phyloP scores from a whole-genome alignment of 1,140 invertebrate species.

The Camponotus vicinus region DNA sequence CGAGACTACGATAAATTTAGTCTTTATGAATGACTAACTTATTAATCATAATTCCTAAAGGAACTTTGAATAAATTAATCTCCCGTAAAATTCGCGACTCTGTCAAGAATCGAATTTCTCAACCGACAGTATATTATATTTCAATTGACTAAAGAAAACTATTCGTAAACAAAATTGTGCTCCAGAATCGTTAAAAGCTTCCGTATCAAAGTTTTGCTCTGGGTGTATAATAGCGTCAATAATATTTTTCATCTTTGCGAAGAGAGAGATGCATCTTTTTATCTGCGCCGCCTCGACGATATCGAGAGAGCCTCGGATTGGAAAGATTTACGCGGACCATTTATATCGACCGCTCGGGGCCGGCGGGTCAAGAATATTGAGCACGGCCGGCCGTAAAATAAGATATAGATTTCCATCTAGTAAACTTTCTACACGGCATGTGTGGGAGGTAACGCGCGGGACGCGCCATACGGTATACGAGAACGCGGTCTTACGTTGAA shows the following conservation, averaged over 20 bases:
- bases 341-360: slow-evolving; percentile 74
- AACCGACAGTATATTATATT: background rate
- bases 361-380: slow-evolving; percentile 78
- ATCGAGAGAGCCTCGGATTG: slow-evolving; percentile 1
- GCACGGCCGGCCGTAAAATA: slow-evolving; percentile 80
- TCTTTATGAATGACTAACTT: slow-evolving; percentile 29
- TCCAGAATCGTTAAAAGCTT: slow-evolving; percentile 1
- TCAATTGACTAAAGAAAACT: background rate
- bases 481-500: slow-evolving; percentile 71
- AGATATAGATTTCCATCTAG: slow-evolving; percentile 85
- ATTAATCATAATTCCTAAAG: slow-evolving; percentile 12
- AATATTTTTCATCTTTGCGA: slow-evolving; percentile 44
- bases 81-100: background rate
- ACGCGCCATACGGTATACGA: slow-evolving; percentile 81
- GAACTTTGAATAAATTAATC: background rate
- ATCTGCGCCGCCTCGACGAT: background rate
- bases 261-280: slow-evolving; percentile 34
- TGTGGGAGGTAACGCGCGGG: slow-evolving; percentile 78
- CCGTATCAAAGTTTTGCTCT: background rate
- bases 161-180: slow-evolving; percentile 6
- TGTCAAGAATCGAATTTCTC: background rate
- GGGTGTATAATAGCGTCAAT: background rate
- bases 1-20: slow-evolving; percentile 10
- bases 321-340: slow-evolving; percentile 76
- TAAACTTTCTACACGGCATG: slow-evolving; percentile 81